These are phyloP conservation scores for Dasysyrphus albostriatus DNA, from an alignment of 2,888 invertebrate genomes.

Conservation along the genomic window DNA sequence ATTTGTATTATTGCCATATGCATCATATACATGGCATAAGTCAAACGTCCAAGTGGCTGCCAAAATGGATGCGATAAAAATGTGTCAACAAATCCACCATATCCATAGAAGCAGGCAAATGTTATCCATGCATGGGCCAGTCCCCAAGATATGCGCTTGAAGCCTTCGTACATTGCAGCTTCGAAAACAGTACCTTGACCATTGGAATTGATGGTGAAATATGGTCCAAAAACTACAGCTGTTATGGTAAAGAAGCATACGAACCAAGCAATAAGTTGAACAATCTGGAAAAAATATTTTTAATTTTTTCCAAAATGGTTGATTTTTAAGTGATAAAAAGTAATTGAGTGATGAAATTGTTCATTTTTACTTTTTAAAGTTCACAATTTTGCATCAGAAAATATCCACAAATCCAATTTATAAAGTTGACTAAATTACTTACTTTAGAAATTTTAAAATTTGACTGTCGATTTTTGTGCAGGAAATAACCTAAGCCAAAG, in stretches of 20 bases:
- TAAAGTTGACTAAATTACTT: background rate
- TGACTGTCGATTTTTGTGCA: conserved; percentile 76
- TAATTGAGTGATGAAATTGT: too few relatives aligned
- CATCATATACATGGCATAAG: conserved; percentile 72
- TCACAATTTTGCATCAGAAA: too few relatives aligned
- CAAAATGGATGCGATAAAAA: conserved; percentile 68
- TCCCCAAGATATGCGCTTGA: conserved; percentile 72
- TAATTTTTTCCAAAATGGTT: too few relatives aligned
- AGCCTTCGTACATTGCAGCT: conserved; percentile 64
- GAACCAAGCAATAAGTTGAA: conserved; percentile 59
- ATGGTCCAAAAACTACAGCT: conserved; percentile 62
- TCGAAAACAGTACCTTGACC: conserved; percentile 50
- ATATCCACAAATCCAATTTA: too few relatives aligned
- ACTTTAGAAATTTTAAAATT: conserved; percentile 72
- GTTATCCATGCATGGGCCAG: conserved; percentile 73
- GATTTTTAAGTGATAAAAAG: too few relatives aligned
- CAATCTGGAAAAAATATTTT: background rate
- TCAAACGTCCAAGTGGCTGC: conserved; percentile 74
- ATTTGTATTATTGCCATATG: conserved; percentile 64
- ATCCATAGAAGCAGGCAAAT: conserved; percentile 73
- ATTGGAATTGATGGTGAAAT: conserved; percentile 26
- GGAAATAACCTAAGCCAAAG: conserved; percentile 79
- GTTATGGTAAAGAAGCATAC: conserved; percentile 46
- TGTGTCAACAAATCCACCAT: conserved; percentile 72
- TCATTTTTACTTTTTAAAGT: too few relatives aligned